These are phyloP conservation scores for Caenorhabditis elegans DNA, from an alignment of 1,140 invertebrate species.

Conservation along the genomic window WBcel235 BX284602.5:6705501-6706000, in stretches of 20 bases:
- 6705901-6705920: background rate
- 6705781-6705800: background rate
- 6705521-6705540: no score
- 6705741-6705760: background rate
- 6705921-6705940: background rate
- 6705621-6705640: background rate
- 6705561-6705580: conserved; percentile 21
- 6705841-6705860: background rate
- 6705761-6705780: conserved; percentile 2
- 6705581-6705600: conserved; percentile 15
- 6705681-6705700: background rate
- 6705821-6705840: conserved; percentile 22
- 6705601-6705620: background rate
- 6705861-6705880: background rate
- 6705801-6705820: background rate
- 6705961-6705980: conserved; percentile 14
- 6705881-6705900: background rate
- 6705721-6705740: background rate
- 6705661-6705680: background rate
- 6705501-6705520: background rate
- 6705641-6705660: conserved; percentile 10
- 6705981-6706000: background rate
- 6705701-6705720: no score
- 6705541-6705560: conserved; percentile 20
- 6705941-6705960: conserved; percentile 2